Evolutionary conservation across 2,888 invertebrate species (phyloP).

Genomic region (Philonicus albiceps): DNA sequence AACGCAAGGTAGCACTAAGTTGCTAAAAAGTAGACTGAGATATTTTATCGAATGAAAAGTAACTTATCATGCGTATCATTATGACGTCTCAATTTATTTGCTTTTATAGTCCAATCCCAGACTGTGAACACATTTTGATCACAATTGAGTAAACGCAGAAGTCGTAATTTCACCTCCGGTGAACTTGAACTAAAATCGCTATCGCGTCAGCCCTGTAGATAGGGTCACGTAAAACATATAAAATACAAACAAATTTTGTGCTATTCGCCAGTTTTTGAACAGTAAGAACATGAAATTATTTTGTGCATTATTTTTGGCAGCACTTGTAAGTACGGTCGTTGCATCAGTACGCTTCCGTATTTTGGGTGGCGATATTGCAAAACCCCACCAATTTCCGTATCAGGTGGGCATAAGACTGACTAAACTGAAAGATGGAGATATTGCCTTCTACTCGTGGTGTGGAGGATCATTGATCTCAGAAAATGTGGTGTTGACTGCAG

Average conservation of each 20-base stretch:
- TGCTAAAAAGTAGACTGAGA: background rate
- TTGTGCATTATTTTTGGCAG: background rate
- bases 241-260: background rate
- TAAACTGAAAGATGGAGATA: background rate
- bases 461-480: constrained; percentile 43
- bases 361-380: constrained; percentile 16
- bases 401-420: background rate
- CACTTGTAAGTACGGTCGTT: background rate
- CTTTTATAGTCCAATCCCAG: background rate
- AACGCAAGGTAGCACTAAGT: background rate
- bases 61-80: background rate
- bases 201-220: background rate
- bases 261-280: background rate
- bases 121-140: background rate
- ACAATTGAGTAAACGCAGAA: background rate
- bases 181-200: background rate
- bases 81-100: background rate
- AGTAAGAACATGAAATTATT: background rate
- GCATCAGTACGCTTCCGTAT: background rate
- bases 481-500: constrained; percentile 38
- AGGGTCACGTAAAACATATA: background rate
- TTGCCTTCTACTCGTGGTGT: constrained; percentile 2
- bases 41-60: background rate
- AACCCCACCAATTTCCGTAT: constrained; percentile 37
- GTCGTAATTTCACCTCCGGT: background rate